Conservation (phyloP, 1,140 invertebrate species). For the Brachionus angularis region DNA sequence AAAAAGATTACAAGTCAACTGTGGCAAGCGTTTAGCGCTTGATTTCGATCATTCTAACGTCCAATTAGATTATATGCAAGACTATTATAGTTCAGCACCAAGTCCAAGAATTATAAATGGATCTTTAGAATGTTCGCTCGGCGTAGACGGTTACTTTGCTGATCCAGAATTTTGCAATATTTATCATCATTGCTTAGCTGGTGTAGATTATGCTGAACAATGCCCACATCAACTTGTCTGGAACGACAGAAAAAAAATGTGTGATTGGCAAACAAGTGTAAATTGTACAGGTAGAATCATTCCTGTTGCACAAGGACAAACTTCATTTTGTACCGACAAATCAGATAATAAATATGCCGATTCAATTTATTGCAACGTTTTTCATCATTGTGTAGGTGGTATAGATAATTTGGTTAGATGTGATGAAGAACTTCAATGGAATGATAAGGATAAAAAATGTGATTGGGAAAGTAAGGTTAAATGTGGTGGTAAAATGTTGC, state of each 20-base stretch:
- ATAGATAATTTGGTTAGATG: conserved; percentile 36
- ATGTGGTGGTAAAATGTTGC: conserved; percentile 29
- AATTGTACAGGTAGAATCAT: conserved; percentile 42
- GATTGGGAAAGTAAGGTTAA: conserved; percentile 29
- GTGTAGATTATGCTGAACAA: conserved; percentile 37
- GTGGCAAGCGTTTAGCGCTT: background rate
- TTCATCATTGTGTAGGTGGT: conserved; percentile 41
- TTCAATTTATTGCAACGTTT: conserved; percentile 43
- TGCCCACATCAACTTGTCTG: conserved; percentile 43
- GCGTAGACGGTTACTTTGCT: conserved; percentile 33
- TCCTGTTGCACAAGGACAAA: conserved; percentile 33
- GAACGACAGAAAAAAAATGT: conserved; percentile 43
- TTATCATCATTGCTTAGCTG: conserved; percentile 41
- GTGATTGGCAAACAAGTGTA: conserved; percentile 43
- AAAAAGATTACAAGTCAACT: conserved; percentile 17
- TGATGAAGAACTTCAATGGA: conserved; percentile 31
- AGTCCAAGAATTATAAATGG: conserved; percentile 27
- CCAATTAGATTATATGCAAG: background rate
- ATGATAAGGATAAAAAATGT: conserved; percentile 23
- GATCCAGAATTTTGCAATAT: conserved; percentile 41
- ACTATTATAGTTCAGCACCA: background rate
- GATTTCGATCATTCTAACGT: conserved; percentile 15
- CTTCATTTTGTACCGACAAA: conserved; percentile 40
- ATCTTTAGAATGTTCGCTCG: conserved; percentile 23
- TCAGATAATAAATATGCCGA: conserved; percentile 36